phyloP scores from a whole-genome alignment of 2,113 vertebrate species.

The Cricetomys ansorgei region DNA sequence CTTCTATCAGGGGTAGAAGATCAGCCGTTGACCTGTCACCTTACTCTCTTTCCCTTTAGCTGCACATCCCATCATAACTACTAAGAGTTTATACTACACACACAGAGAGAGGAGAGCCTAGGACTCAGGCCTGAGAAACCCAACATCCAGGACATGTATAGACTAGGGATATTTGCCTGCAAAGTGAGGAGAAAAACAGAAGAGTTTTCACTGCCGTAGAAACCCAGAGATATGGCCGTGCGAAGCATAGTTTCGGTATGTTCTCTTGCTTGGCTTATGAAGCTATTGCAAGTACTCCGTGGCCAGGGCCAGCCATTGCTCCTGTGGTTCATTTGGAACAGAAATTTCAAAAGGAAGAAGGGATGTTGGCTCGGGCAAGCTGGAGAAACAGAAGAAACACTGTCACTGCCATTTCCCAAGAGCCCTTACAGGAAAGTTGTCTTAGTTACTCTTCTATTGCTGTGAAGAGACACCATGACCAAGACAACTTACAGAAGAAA shows the following conservation, averaged over 20 bases:
- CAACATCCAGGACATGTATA: rapidly evolving
- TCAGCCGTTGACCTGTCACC: neutral
- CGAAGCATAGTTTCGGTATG: neutral
- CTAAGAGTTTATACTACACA: neutral
- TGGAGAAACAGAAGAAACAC: neutral
- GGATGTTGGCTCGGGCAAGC: neutral
- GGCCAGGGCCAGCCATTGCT: neutral
- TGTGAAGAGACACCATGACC: neutral
- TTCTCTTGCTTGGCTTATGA: neutral
- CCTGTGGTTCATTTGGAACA: neutral
- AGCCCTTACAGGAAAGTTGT: neutral
- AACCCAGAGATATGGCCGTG: neutral
- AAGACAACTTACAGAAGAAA: neutral
- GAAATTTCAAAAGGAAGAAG: neutral
- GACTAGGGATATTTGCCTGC: neutral
- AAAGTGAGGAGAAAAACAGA: neutral
- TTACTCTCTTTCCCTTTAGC: neutral
- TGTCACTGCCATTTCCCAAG: neutral
- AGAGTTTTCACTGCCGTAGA: neutral
- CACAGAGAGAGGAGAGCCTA: neutral
- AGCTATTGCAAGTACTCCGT: neutral
- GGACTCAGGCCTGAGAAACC: neutral
- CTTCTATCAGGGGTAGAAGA: neutral
- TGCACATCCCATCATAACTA: neutral
- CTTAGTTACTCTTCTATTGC: neutral